Conservation (phyloP, 2,888 invertebrate genomes). For the Lithophane socia region DNA sequence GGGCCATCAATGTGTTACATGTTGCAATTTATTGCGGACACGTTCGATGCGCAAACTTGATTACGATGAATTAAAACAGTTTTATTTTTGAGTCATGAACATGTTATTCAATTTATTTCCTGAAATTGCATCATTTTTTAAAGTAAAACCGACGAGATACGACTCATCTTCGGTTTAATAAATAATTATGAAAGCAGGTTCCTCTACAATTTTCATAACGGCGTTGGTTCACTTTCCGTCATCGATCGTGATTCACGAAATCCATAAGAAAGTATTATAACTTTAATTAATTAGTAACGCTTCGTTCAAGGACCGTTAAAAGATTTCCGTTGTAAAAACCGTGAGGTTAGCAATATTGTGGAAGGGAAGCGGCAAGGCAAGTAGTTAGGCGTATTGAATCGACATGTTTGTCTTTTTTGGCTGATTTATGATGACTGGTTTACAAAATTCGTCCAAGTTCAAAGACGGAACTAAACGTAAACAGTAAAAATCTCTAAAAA, state of each 20-base stretch:
- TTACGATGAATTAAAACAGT: constrained; percentile 69
- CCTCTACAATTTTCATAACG: constrained; percentile 33
- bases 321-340: constrained; percentile 36
- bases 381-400: neutral
- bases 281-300: constrained; percentile 58
- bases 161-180: neutral
- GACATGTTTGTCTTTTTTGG: neutral
- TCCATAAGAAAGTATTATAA: constrained; percentile 62
- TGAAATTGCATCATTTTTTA: constrained; percentile 40
- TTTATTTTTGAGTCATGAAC: constrained; percentile 63
- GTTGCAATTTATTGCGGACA: constrained; percentile 79
- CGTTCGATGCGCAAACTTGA: constrained; percentile 74
- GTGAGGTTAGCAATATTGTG: constrained; percentile 22
- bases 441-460: constrained; percentile 14
- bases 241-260: constrained; percentile 66
- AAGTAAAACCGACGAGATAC: constrained; percentile 27
- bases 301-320: constrained; percentile 55
- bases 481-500: constrained; percentile 3
- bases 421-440: too few relatives aligned
- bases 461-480: constrained; percentile 19
- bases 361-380: constrained; percentile 20
- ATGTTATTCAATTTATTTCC: constrained; percentile 61
- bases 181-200: neutral
- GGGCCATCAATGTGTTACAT: constrained; percentile 73
- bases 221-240: constrained; percentile 57